phyloP scores from a whole-genome alignment of 2,113 vertebrate species.

The Orycteropus afer region DNA sequence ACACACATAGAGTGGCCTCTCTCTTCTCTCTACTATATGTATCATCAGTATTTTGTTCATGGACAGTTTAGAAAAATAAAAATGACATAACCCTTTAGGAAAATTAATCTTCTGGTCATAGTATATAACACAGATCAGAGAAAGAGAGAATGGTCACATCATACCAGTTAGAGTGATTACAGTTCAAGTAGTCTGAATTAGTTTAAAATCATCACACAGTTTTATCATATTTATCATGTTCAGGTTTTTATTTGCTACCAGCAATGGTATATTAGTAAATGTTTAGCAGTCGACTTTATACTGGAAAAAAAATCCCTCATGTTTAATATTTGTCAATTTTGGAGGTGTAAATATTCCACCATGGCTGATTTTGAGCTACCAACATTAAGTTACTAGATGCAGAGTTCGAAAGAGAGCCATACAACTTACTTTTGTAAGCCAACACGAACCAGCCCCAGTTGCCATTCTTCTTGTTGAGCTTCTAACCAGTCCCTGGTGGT shows the following conservation, averaged over 20 bases:
- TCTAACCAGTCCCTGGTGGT: neutral
- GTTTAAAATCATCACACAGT: neutral
- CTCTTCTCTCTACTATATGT: neutral
- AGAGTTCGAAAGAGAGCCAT: neutral
- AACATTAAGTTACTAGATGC: neutral
- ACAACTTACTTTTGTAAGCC: neutral
- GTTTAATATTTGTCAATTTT: neutral
- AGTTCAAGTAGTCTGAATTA: neutral
- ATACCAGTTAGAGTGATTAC: neutral
- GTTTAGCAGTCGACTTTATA: neutral
- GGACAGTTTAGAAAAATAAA: neutral
- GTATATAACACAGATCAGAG: neutral
- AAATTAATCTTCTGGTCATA: neutral
- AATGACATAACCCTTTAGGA: neutral
- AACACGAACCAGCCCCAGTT: neutral
- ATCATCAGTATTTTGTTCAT: neutral
- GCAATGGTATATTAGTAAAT: neutral
- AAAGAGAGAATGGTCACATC: neutral
- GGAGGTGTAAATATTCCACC: neutral
- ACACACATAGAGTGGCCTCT: neutral
- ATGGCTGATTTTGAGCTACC: neutral
- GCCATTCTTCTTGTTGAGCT: neutral
- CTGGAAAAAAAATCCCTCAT: neutral
- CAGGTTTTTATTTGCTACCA: neutral
- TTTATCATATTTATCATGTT: neutral